Base-by-base conservation (phyloP, 2,113 vertebrate species). In the Hypanus sabinus region DNA sequence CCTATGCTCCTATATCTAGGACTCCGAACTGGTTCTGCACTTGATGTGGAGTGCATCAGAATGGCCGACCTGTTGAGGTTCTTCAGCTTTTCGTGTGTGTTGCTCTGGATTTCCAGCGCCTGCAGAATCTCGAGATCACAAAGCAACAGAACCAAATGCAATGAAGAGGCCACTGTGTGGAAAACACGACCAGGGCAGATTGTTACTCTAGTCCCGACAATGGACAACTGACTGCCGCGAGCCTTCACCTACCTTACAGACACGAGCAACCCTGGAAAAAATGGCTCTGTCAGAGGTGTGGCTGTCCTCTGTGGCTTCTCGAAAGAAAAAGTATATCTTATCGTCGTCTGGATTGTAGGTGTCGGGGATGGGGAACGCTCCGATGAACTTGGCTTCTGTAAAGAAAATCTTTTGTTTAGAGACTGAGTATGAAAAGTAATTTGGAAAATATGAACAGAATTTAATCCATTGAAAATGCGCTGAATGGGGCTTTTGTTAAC, bases 251-350 rank as follows among this genome's bases (percentile, higher is more conserved):
- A 98, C 99, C 98, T 99, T 98, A 96, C 99, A 99, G 95, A 99
- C 98, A 94, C 98, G 98, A 93, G 98, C 99, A 94, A 99, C 98
- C 46, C 98, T 97, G 94, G 99, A 99, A 95, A 99, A 96, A 94
- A 99, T 97, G 85, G 96, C 97, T 95, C 98, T 99, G 96, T 99
- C 98, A 76, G 96, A 97, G 0, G 96, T 97, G 85, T 96, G 97
- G 81, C 98, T 97, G 94, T 99, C 99, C 95, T 98, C 98, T 2
- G 98, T 98, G 94, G 97, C 97, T 96, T 99, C 99, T 12, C 98
- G 98, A 95, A 99, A 99, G 96, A 99, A 99, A 95, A 99, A 99
- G 96, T 99, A 99, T 94, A 99, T 98, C 97, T 99, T 99, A 95
- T 99, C 98, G 94, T 99, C 99, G 91, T 99, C 99, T 87, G 98